Evolutionary conservation across 2,797 vertebrate genomes (phyloP).

Genomic region (Apogon hyalosoma): DNA sequence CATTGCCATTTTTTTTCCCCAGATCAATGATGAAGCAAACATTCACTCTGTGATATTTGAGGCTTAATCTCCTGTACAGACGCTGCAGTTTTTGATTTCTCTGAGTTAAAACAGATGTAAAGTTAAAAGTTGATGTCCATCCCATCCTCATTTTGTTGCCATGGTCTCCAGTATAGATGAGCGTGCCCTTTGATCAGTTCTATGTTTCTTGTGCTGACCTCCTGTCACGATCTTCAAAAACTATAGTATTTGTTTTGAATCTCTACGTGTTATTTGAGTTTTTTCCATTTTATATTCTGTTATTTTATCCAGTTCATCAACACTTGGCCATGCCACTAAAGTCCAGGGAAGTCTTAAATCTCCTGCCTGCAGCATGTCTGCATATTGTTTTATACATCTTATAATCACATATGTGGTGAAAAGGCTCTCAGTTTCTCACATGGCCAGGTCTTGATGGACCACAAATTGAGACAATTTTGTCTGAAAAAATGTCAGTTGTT

Average conservation of each 20-base stretch:
- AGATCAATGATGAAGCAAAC: slow-evolving; percentile 8
- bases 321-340: slow-evolving; percentile 25
- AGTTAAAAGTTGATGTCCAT: slow-evolving; percentile 21
- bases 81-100: slow-evolving; percentile 12
- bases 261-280: slow-evolving; percentile 16
- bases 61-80: slow-evolving; percentile 4
- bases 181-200: slow-evolving; percentile 18
- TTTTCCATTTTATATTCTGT: slow-evolving; percentile 18
- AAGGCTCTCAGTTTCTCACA: slow-evolving; percentile 13
- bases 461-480: slow-evolving; percentile 8
- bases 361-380: slow-evolving; percentile 24
- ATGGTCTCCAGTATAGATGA: slow-evolving; percentile 36
- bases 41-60: slow-evolving; percentile 17
- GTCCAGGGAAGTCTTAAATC: slow-evolving; percentile 16
- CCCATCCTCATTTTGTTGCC: slow-evolving; percentile 25
- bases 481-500: slow-evolving; percentile 21
- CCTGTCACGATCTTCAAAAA: slow-evolving; percentile 28
- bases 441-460: slow-evolving; percentile 33
- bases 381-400: slow-evolving; percentile 12
- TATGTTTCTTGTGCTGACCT: slow-evolving; percentile 36
- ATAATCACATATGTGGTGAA: not conserved
- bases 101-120: slow-evolving; percentile 36
- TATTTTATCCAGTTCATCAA: slow-evolving; percentile 10
- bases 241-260: slow-evolving; percentile 40
- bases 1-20: slow-evolving; percentile 7